Evolutionary conservation across 2,113 vertebrate genomes (phyloP).

Genomic region (Pyxicephalus adspersus): DNA sequence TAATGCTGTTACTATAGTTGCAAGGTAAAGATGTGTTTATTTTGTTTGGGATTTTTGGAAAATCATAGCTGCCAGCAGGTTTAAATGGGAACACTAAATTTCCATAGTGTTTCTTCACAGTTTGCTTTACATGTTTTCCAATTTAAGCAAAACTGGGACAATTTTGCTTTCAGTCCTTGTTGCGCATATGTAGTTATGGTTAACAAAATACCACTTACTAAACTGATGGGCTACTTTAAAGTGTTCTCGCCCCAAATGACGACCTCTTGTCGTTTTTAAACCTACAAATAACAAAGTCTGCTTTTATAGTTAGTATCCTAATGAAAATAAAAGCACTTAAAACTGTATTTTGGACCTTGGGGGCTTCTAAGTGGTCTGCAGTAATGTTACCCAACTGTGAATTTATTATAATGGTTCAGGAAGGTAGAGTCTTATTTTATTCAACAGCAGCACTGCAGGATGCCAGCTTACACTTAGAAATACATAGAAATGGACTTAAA

Average conservation of each 20-base stretch:
- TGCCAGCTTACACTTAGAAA: constrained; percentile 40
- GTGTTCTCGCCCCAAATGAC: neutral
- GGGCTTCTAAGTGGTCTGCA: constrained; percentile 39
- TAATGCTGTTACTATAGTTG: no score
- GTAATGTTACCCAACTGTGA: constrained; percentile 47
- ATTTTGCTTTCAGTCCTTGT: neutral
- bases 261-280: neutral
- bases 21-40: no score
- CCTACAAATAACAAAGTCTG: neutral
- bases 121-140: no score
- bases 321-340: constrained; percentile 47
- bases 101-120: no score
- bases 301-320: constrained; percentile 22
- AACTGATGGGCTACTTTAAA: neutral
- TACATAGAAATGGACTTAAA: constrained; percentile 45
- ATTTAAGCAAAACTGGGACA: no score
- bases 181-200: neutral
- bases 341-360: constrained; percentile 15
- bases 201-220: neutral
- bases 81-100: no score
- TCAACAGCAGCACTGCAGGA: constrained; percentile 47
- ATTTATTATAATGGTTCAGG: constrained; percentile 45
- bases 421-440: constrained; percentile 54
- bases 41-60: no score
- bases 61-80: no score